A percentile compares a stretch with the other conserved stretches of the same genome.
These are phyloP conservation scores for Heteromormyrus szaboi DNA, from an alignment of 2,797 vertebrate species.

Conservation along the genomic window DNA sequence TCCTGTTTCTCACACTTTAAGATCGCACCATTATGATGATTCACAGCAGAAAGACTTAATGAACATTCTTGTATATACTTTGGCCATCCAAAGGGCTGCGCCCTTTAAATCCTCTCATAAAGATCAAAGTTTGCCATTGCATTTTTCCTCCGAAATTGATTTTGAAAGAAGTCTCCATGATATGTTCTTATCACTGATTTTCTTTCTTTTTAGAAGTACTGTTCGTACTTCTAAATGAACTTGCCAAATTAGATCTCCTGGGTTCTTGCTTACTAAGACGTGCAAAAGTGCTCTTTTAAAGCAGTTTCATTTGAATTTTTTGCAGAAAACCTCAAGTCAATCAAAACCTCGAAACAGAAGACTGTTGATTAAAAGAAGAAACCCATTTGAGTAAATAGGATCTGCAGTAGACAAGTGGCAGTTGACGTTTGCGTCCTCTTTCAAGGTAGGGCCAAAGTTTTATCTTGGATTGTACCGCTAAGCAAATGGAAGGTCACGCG, in stretches of 20 bases:
- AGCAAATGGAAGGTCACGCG: not conserved
- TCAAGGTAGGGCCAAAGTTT: not conserved
- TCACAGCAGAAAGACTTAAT: not conserved
- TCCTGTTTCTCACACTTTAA: not conserved
- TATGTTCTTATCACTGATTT: not conserved
- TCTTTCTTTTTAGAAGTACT: not conserved
- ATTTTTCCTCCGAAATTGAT: not conserved
- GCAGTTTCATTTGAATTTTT: slow-evolving; percentile 16
- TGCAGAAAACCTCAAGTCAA: not conserved
- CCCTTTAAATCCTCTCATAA: not conserved
- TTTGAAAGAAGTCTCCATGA: not conserved
- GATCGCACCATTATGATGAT: not conserved
- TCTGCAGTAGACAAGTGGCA: slow-evolving; percentile 10
- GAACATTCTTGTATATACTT: not conserved
- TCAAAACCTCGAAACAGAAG: not conserved
- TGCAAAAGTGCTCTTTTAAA: not conserved
- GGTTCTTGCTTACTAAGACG: not conserved
- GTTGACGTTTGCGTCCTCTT: not conserved
- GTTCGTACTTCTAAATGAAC: not conserved
- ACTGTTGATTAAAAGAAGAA: slow-evolving; percentile 12
- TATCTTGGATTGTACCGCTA: not conserved
- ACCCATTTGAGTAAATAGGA: slow-evolving; percentile 22
- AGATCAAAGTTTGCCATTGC: not conserved
- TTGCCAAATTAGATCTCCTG: not conserved
- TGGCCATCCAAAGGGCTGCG: not conserved